Percentiles rank a stretch among this genome's conserved stretches.
phyloP scores from a whole-genome alignment of 2,888 invertebrate genomes.

The Melikaiella ostensackeni region DNA sequence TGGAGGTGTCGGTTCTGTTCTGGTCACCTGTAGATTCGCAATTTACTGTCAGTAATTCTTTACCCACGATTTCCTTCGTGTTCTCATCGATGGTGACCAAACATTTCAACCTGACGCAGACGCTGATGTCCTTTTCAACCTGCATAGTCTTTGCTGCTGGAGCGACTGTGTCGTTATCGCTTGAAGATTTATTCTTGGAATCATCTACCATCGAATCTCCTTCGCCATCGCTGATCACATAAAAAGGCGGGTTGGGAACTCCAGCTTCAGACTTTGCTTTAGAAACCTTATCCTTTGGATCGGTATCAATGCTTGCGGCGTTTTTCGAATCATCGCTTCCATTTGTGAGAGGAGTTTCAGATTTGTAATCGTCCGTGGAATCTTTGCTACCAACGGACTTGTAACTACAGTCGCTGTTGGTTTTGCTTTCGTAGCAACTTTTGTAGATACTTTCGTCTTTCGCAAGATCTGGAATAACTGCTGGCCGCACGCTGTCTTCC shows the following conservation, averaged over 20 bases:
- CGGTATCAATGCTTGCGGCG: slow-evolving; percentile 53
- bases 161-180: slow-evolving; percentile 52
- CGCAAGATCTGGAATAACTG: slow-evolving; percentile 46
- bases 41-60: slow-evolving; percentile 63
- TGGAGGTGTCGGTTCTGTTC: slow-evolving; percentile 60
- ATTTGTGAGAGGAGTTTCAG: slow-evolving; percentile 17
- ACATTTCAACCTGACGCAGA: slow-evolving; percentile 68
- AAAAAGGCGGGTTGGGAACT: slow-evolving; percentile 47
- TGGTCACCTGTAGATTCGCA: slow-evolving; percentile 61
- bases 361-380: slow-evolving; percentile 40
- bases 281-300: slow-evolving; percentile 47
- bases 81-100: slow-evolving; percentile 66
- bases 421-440: slow-evolving; percentile 54
- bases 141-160: slow-evolving; percentile 57
- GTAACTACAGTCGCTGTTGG: slow-evolving; percentile 56
- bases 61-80: slow-evolving; percentile 65
- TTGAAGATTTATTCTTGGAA: slow-evolving; percentile 56
- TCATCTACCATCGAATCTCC: slow-evolving; percentile 62
- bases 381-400: slow-evolving; percentile 37
- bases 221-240: slow-evolving; percentile 70
- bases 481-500: slow-evolving; percentile 52
- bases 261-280: slow-evolving; percentile 38
- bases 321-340: slow-evolving; percentile 43
- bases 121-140: slow-evolving; percentile 66
- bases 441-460: slow-evolving; percentile 56